Evolutionary conservation across 2,113 vertebrate genomes (phyloP).

Genomic region (Raphicerus campestris): DNA sequence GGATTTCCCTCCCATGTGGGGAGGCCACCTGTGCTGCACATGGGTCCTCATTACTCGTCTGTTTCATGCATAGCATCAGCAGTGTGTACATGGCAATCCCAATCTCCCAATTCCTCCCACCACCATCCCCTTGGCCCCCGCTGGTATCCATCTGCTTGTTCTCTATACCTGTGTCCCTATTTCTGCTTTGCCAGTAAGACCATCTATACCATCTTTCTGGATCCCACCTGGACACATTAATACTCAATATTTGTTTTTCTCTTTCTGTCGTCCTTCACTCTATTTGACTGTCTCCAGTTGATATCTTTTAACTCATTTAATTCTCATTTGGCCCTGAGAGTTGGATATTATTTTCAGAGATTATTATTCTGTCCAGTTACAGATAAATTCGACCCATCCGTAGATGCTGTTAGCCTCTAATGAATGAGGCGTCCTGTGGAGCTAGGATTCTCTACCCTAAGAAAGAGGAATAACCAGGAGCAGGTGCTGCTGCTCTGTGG

Average conservation of each 20-base stretch:
- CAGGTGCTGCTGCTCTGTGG: accelerated
- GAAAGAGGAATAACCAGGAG: background rate
- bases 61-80: accelerated
- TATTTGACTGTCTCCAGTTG: background rate
- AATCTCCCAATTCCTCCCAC: background rate
- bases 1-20: background rate
- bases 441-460: background rate
- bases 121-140: background rate
- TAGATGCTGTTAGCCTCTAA: background rate
- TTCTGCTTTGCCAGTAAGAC: background rate
- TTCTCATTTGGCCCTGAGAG: background rate
- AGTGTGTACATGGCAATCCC: background rate
- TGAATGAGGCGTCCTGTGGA: background rate
- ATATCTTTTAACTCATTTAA: background rate
- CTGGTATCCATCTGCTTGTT: background rate
- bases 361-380: background rate
- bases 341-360: background rate
- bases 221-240: background rate
- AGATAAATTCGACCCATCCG: background rate
- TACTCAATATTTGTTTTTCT: background rate
- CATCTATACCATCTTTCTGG: background rate
- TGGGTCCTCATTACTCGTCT: background rate
- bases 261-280: background rate
- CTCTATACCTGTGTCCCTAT: background rate
- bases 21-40: background rate